Percentiles rank a stretch among this genome's conserved stretches.
Conservation (phyloP, 2,113 vertebrate genomes). For the Paradisaea rubra region DNA sequence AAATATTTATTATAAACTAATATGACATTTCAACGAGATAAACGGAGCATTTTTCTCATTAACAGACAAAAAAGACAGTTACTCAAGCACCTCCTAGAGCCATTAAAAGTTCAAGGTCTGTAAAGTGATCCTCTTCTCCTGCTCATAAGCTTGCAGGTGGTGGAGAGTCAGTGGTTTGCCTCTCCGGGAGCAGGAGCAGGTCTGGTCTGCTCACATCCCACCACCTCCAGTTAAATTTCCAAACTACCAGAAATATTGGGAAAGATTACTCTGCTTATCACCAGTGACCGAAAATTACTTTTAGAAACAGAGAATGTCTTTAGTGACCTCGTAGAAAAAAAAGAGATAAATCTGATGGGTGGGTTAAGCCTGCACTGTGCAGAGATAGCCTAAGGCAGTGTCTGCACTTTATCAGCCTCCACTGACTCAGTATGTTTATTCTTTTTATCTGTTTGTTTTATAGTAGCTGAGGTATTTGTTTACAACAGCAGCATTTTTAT, state of each 20-base stretch:
- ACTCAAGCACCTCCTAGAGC: not conserved
- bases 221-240: not conserved
- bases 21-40: not conserved
- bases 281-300: conserved; percentile 55
- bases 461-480: conserved; percentile 4
- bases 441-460: conserved; percentile 50
- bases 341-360: conserved; percentile 20
- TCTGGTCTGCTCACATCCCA: not conserved
- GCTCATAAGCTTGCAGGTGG: not conserved
- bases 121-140: not conserved
- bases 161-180: rapidly evolving
- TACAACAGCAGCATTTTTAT: not conserved
- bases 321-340: conserved; percentile 29
- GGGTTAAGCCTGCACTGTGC: conserved; percentile 29
- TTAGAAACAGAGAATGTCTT: conserved; percentile 56
- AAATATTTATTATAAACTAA: conserved; percentile 41
- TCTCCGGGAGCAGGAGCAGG: rapidly evolving
- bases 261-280: conserved; percentile 55
- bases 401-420: conserved; percentile 31
- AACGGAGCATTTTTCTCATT: conserved; percentile 2
- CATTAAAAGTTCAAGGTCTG: not conserved
- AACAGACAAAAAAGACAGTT: not conserved
- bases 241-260: conserved; percentile 18
- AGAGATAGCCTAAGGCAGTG: conserved; percentile 34
- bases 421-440: conserved; percentile 32